Percentiles rank a stretch among this genome's conserved stretches.
phyloP scores from a whole-genome alignment of 2,113 vertebrate genomes.

The Coptodon bakossiorum region DNA sequence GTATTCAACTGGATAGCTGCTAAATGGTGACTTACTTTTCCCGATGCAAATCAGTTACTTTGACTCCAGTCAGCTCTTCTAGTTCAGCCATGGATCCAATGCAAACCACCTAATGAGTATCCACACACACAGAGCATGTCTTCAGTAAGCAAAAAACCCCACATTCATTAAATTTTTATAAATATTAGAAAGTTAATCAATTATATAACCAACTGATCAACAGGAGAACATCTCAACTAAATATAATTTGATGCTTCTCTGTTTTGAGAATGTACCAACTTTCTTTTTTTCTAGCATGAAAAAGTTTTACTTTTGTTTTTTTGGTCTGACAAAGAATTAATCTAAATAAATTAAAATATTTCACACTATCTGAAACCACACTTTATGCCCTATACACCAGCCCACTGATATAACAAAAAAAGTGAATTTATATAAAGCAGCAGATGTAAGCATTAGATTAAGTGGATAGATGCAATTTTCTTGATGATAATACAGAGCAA shows the following conservation, averaged over 20 bases:
- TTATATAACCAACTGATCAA: neutral
- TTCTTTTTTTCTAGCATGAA: neutral
- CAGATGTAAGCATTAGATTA: neutral
- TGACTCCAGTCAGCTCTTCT: slow-evolving; percentile 83
- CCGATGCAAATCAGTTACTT: slow-evolving; percentile 89
- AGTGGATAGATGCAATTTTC: neutral
- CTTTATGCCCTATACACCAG: neutral
- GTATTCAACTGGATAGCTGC: neutral
- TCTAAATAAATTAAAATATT: neutral
- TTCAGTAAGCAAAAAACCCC: neutral
- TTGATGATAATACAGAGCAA: neutral
- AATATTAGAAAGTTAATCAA: neutral
- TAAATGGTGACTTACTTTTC: slow-evolving; percentile 80
- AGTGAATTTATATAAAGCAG: neutral
- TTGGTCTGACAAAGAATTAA: neutral
- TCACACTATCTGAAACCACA: neutral
- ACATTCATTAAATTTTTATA: neutral
- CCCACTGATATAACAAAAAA: neutral
- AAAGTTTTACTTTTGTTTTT: neutral
- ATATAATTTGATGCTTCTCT: neutral
- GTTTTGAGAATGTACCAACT: neutral
- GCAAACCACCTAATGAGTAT: slow-evolving; percentile 82
- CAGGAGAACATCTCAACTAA: neutral
- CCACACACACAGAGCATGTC: neutral
- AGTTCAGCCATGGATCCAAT: slow-evolving; percentile 86